Conservation (phyloP, 2,113 vertebrate species). For the Tauraco erythrolophus region DNA sequence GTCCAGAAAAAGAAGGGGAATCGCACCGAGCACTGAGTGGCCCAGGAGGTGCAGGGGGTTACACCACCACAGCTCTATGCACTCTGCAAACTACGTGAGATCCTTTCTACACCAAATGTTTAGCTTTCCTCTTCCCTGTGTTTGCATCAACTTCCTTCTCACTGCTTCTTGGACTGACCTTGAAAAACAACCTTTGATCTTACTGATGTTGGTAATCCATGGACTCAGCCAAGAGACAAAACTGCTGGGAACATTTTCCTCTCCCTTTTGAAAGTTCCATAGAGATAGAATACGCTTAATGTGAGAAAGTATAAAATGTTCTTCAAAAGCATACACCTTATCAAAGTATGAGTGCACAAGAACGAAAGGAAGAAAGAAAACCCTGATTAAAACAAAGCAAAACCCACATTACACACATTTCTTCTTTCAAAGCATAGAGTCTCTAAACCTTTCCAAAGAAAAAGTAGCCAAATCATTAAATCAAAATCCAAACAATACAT, state of each 20-base stretch:
- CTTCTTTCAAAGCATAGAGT: background rate
- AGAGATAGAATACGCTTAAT: background rate
- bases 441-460: background rate
- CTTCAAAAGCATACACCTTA: background rate
- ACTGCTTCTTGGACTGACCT: background rate
- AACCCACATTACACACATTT: background rate
- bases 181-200: background rate
- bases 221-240: background rate
- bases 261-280: background rate
- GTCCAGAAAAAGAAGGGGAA: too few relatives aligned
- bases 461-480: background rate
- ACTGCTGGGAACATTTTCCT: background rate
- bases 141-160: background rate
- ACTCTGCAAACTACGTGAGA: background rate
- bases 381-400: background rate
- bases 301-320: background rate
- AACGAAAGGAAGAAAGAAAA: background rate
- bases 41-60: too few relatives aligned
- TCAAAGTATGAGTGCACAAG: background rate
- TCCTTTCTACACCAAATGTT: background rate
- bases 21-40: too few relatives aligned
- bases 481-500: rapidly evolving
- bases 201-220: background rate
- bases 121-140: background rate
- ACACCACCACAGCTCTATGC: background rate